phyloP scores from a whole-genome alignment of 35 echinoderm and acorn worm genomes.

The Amphiura filiformis region DNA sequence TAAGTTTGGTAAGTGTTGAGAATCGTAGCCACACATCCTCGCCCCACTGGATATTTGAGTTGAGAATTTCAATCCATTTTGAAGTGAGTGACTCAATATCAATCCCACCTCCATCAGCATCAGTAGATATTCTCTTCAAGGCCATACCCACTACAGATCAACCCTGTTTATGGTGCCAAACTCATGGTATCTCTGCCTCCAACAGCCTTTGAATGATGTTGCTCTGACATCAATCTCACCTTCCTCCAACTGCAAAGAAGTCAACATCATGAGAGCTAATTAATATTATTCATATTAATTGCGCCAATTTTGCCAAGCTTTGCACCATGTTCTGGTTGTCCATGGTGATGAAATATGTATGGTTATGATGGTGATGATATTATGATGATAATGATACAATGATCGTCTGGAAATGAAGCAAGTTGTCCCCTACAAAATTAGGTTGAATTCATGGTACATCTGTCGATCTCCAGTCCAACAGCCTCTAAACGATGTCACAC shows the following conservation, averaged over 20 bases:
- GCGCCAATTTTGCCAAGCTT: background rate
- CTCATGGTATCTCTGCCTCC: slow-evolving; percentile 24
- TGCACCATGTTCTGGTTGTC: background rate
- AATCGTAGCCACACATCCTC: no score
- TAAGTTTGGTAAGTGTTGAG: no score
- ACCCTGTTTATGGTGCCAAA: slow-evolving; percentile 14
- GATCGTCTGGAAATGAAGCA: background rate
- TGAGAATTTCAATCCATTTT: no score
- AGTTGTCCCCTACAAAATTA: background rate
- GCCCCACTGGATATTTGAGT: no score
- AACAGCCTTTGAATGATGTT: slow-evolving; percentile 76
- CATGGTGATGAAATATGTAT: background rate
- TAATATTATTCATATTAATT: no score
- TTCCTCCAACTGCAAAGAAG: slow-evolving; percentile 39
- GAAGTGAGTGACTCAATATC: no score
- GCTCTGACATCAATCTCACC: slow-evolving; percentile 62
- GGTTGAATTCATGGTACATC: background rate
- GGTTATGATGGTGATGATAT: background rate
- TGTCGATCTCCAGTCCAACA: no score
- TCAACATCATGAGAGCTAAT: no score
- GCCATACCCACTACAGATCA: no score
- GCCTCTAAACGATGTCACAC: no score
- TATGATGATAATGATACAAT: background rate
- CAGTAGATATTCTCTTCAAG: no score
- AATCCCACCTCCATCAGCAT: no score